Conservation (phyloP, 2,797 vertebrate genomes). For the Micromesistius poutassou region DNA sequence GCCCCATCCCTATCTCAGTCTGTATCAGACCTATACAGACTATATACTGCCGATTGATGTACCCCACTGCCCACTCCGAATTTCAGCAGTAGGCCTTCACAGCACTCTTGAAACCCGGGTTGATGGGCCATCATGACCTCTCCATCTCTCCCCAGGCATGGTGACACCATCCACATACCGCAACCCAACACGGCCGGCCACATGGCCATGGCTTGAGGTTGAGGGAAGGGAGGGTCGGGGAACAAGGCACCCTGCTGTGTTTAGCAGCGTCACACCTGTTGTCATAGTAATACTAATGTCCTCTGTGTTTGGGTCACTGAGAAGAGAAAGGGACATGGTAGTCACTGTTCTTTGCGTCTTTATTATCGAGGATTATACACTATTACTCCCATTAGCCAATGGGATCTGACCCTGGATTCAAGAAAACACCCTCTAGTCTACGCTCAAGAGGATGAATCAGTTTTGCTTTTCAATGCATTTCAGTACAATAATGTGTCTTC, state of each 20-base stretch:
- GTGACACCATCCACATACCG: conserved; percentile 36
- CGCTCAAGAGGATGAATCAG: neutral
- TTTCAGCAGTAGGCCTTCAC: neutral
- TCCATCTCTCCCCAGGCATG: conserved; percentile 16
- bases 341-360: neutral
- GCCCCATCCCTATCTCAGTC: neutral
- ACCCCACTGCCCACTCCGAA: neutral
- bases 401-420: too few species aligned
- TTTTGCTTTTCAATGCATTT: neutral
- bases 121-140: conserved; percentile 27
- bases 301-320: neutral
- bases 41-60: conserved; percentile 5
- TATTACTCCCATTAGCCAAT: too few species aligned
- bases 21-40: conserved; percentile 15
- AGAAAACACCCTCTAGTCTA: neutral
- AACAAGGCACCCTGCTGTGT: neutral
- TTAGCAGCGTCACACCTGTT: neutral
- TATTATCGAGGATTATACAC: too few species aligned
- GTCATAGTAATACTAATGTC: neutral
- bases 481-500: neutral
- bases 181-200: conserved; percentile 43
- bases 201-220: conserved; percentile 27
- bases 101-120: neutral
- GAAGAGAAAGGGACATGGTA: neutral
- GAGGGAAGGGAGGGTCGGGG: too few species aligned